Percentiles rank a stretch among this genome's conserved stretches.
Conservation (phyloP, 2,113 vertebrate species). For the Coregonus clupeaformis region DNA sequence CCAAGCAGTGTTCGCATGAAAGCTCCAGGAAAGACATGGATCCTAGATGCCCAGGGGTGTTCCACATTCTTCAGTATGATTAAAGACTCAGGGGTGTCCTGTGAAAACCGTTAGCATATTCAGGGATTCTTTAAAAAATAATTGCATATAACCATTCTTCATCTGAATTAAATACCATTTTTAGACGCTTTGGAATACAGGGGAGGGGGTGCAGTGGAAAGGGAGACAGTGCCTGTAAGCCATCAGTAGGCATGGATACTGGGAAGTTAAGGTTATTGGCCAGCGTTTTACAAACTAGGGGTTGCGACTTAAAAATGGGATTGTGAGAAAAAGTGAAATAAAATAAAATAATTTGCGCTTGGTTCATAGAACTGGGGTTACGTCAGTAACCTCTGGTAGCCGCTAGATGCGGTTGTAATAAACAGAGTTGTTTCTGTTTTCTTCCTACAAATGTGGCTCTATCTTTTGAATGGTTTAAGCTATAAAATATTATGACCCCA, state of each 20-base stretch:
- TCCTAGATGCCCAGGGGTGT: background rate
- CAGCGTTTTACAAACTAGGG: background rate
- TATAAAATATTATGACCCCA: too few species aligned
- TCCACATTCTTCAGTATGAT: background rate
- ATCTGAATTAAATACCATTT: slow-evolving; percentile 17
- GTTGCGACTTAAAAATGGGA: slow-evolving; percentile 4
- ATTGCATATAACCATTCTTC: slow-evolving; percentile 21
- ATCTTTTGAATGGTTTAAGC: too few species aligned
- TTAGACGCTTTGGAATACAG: slow-evolving; percentile 6
- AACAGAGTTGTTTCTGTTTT: too few species aligned
- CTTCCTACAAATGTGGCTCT: too few species aligned
- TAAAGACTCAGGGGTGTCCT: slow-evolving; percentile 4
- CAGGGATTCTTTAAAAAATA: slow-evolving; percentile 12
- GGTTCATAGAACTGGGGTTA: too few species aligned
- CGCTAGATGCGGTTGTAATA: too few species aligned
- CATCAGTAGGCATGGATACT: background rate
- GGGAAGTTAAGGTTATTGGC: background rate
- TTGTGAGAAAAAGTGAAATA: too few species aligned
- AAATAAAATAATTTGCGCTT: too few species aligned
- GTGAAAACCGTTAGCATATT: background rate
- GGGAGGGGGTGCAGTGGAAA: slow-evolving; percentile 8
- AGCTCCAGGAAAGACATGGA: background rate
- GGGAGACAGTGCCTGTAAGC: background rate
- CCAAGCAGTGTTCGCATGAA: slow-evolving; percentile 6
- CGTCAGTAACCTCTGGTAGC: too few species aligned